Evolutionary conservation across 2,888 invertebrate species (phyloP), one percentile per base, ranked within the genome.

Genomic region (Chrysotoxum bicinctum): DNA sequence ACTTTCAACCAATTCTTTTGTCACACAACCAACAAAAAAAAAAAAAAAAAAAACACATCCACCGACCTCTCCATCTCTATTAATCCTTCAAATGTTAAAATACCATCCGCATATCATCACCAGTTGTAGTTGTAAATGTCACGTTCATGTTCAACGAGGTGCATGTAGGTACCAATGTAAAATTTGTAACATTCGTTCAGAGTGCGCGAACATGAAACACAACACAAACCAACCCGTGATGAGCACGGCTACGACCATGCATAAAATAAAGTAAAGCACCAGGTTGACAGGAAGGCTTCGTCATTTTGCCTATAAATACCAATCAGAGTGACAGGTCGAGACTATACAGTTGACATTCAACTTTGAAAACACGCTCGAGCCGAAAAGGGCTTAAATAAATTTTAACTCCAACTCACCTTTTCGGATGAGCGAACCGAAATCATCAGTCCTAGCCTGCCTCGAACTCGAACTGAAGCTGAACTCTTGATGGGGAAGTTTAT

Each of bases 291-390:
- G 70, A 80, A 80, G 64, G 66, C 80, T 80, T 84, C 75, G 80
- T 84, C 80, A 80, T 79, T 80, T 80, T 30, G 74, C 75, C 84
- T 80, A 84, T 84, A 84, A 84, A 84, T 84, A 84, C 84, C 84
- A 84, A 84, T 84, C 84, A 84, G 70, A 2, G 37, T 80, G 84
- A 84, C 84, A 84, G 70, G 80, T 70, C 60, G 75, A 45, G 64
- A 64, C 64, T 19, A n/a, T n/a, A 8, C 14, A 62, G 21, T 58
- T 58, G 58, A 58, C 58, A 58, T 35, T 58, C 21, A 37, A 58
- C 58, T 58, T 58, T 58, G 21, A 12, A 50, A 19, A 50, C 14
- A 50, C 50, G n/a, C 14, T 23, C 21, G 19, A 26, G 23, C 16
- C 54, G 10, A 32, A 56, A 32, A 16, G 26, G 26, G 4, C 7